These are phyloP conservation scores for Parnassius smintheus DNA, from an alignment of 2,888 invertebrate genomes.

Conservation along the genomic window DNA sequence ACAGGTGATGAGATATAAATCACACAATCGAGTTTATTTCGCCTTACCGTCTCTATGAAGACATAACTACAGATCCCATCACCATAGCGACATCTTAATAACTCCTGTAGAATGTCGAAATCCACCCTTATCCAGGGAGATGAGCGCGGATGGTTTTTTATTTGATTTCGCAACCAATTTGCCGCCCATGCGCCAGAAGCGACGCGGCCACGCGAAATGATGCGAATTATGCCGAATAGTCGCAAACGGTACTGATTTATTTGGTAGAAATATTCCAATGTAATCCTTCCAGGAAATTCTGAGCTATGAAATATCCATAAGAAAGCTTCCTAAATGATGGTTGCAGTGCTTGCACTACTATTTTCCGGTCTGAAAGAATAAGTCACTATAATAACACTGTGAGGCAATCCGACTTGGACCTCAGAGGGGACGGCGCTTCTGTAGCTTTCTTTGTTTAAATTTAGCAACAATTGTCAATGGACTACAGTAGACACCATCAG, in stretches of 20 bases:
- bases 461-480: too few relatives aligned
- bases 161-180: constrained; percentile 77
- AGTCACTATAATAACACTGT: too few relatives aligned
- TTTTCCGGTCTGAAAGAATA: too few relatives aligned
- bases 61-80: constrained; percentile 3
- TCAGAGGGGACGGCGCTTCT: too few relatives aligned
- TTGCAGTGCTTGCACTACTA: too few relatives aligned
- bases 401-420: too few relatives aligned
- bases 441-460: too few relatives aligned
- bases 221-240: constrained; percentile 19
- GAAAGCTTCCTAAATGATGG: too few relatives aligned
- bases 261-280: background rate
- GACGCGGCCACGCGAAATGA: constrained; percentile 47
- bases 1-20: constrained; percentile 15
- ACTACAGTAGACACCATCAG: too few relatives aligned
- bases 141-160: constrained; percentile 66
- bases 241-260: background rate
- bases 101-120: constrained; percentile 10
- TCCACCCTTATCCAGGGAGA: constrained; percentile 33
- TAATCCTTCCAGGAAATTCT: too few relatives aligned
- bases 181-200: constrained; percentile 59
- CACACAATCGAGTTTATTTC: constrained; percentile 14
- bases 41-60: background rate
- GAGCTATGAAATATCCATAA: too few relatives aligned
- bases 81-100: constrained; percentile 13